Evolutionary conservation across 1,140 invertebrate genomes (phyloP).

Genomic region (Lepidurus arcticus): DNA sequence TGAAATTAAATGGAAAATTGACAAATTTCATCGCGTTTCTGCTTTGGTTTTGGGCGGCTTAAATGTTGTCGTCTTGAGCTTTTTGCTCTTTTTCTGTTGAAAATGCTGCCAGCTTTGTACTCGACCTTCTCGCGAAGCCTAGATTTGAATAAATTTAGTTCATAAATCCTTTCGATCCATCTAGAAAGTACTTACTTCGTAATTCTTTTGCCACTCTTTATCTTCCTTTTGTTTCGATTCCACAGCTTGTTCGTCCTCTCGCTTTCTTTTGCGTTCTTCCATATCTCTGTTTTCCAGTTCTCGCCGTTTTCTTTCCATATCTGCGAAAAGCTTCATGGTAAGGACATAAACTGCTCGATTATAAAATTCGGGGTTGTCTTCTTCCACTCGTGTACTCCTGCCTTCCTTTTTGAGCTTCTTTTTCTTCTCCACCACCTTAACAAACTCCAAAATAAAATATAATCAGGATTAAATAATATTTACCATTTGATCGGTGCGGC

Average conservation of each 20-base stretch:
- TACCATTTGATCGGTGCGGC: conserved; percentile 88
- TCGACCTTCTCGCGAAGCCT: conserved; percentile 87
- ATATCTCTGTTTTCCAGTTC: conserved; percentile 80
- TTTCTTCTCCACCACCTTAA: conserved; percentile 83
- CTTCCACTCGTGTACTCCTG: conserved; percentile 70
- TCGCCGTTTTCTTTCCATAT: conserved; percentile 81
- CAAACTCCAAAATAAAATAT: conserved; percentile 37
- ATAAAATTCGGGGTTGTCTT: conserved; percentile 86
- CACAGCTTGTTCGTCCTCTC: conserved; percentile 86
- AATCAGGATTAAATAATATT: conserved; percentile 36
- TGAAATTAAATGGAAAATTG: not conserved
- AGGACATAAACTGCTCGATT: conserved; percentile 93
- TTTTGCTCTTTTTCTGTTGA: conserved; percentile 61
- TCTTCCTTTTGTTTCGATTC: conserved; percentile 82
- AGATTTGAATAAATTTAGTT: conserved; percentile 42
- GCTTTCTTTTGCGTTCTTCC: conserved; percentile 89
- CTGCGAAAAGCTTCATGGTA: conserved; percentile 98
- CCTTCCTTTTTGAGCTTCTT: conserved; percentile 94
- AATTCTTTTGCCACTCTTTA: conserved; percentile 96
- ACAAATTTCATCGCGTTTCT: conserved; percentile 71
- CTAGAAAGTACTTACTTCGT: conserved; percentile 61
- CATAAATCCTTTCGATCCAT: conserved; percentile 24
- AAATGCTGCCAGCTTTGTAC: conserved; percentile 95
- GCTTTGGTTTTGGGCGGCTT: conserved; percentile 94
- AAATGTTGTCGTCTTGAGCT: conserved; percentile 61